Evolutionary conservation across 2,797 vertebrate species (phyloP).

Genomic region (Cryptoblepharus egeriae): DNA sequence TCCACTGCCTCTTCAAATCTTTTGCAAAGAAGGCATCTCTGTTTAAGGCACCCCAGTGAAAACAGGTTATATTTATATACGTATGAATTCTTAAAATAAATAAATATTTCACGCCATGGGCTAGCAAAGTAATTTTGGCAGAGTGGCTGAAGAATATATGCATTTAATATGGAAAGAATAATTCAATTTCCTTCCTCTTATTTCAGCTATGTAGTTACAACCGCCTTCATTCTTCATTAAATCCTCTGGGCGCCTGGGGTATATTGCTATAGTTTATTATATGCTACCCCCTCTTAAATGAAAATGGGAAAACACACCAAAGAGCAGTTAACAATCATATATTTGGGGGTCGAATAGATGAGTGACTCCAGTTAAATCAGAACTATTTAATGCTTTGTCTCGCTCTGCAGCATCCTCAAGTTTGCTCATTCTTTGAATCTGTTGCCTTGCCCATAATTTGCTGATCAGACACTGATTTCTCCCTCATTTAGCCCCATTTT

Average conservation of each 20-base stretch:
- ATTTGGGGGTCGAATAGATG: constrained; percentile 54
- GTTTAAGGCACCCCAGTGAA: constrained; percentile 73
- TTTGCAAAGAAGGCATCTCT: constrained; percentile 53
- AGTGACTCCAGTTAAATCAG: constrained; percentile 54
- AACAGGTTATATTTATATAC: constrained; percentile 50
- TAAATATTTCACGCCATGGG: constrained; percentile 61
- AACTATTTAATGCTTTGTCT: constrained; percentile 49
- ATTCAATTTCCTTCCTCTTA: constrained; percentile 76
- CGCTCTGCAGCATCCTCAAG: neutral
- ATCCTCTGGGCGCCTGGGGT: constrained; percentile 68
- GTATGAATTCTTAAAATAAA: too few species aligned
- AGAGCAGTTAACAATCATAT: constrained; percentile 58
- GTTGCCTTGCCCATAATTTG: constrained; percentile 9
- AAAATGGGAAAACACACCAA: constrained; percentile 64
- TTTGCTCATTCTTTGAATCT: constrained; percentile 14
- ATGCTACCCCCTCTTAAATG: constrained; percentile 58
- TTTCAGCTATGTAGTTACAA: constrained; percentile 68
- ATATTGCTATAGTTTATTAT: constrained; percentile 58
- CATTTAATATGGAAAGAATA: constrained; percentile 74
- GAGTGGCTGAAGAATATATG: constrained; percentile 69
- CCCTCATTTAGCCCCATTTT: constrained; percentile 24
- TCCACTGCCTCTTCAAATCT: constrained; percentile 54
- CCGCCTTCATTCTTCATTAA: constrained; percentile 76
- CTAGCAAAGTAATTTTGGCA: constrained; percentile 68
- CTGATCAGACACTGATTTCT: constrained; percentile 20